These are phyloP conservation scores for Mesorhabditis belari DNA, from an alignment of 2,888 invertebrate genomes.

Conservation along the genomic window DNA sequence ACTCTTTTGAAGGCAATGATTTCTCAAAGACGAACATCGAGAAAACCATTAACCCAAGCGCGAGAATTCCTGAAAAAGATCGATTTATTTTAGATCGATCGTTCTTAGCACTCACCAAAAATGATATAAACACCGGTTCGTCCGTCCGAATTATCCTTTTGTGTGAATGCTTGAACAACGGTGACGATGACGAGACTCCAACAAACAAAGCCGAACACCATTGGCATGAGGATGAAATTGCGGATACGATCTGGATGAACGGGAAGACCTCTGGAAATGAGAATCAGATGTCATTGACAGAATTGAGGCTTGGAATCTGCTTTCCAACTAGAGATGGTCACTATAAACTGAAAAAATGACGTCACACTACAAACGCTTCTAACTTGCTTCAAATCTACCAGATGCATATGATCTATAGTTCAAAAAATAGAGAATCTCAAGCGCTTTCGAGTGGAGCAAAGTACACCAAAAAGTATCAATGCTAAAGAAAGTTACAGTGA, in stretches of 20 bases:
- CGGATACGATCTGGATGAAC: conserved; percentile 38
- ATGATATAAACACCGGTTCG: neutral
- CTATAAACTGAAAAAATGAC: too few relatives aligned
- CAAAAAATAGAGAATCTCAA: too few relatives aligned
- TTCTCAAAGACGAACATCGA: conserved; percentile 33
- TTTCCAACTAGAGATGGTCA: too few relatives aligned
- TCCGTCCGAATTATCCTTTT: neutral
- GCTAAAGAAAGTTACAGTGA: too few relatives aligned
- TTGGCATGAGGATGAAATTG: conserved; percentile 42
- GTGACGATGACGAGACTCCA: conserved; percentile 10
- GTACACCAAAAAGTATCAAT: too few relatives aligned
- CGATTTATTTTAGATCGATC: neutral
- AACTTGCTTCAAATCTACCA: neutral
- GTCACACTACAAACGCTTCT: too few relatives aligned
- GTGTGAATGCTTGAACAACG: neutral
- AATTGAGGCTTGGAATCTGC: neutral
- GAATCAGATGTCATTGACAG: neutral
- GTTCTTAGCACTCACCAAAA: neutral
- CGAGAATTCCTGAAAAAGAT: conserved; percentile 14
- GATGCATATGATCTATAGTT: too few relatives aligned
- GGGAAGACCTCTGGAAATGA: conserved; percentile 1
- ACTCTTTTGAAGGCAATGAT: conserved; percentile 9
- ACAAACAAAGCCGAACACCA: conserved; percentile 43
- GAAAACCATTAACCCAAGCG: conserved; percentile 32
- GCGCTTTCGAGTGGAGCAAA: too few relatives aligned